Evolutionary conservation across 2,113 vertebrate species (phyloP).

Genomic region (Xiphias gladius): DNA sequence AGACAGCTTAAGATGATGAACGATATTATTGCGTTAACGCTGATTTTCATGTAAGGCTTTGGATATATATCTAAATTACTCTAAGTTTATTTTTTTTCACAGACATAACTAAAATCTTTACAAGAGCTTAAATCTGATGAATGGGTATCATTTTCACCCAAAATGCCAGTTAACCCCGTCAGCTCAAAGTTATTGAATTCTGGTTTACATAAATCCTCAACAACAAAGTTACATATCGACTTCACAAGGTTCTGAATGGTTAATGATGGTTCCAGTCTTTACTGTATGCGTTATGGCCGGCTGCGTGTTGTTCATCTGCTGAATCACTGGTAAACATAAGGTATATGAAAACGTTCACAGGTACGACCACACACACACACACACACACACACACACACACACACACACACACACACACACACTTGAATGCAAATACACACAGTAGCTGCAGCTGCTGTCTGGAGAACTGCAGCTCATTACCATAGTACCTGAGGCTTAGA

Average conservation of each 20-base stretch:
- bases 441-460: constrained; percentile 55
- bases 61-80: neutral
- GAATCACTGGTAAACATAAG: neutral
- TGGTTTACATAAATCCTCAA: neutral
- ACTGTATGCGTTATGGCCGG: neutral
- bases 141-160: neutral
- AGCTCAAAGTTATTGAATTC: neutral
- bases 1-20: neutral
- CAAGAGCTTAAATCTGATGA: neutral
- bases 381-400: constrained; percentile 22
- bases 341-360: neutral
- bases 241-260: neutral
- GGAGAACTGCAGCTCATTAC: constrained; percentile 72
- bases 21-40: too few species aligned
- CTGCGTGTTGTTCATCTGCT: neutral
- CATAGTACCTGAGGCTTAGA: constrained; percentile 71
- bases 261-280: neutral
- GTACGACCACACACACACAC: neutral
- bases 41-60: neutral
- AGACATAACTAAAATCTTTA: neutral
- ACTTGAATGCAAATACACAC: constrained; percentile 5
- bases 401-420: constrained; percentile 26
- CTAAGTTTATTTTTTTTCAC: neutral
- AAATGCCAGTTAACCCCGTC: neutral
- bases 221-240: neutral